These are phyloP conservation scores for Phalacrocorax carbo DNA, from an alignment of 2,113 vertebrate species.

Conservation along the genomic window DNA sequence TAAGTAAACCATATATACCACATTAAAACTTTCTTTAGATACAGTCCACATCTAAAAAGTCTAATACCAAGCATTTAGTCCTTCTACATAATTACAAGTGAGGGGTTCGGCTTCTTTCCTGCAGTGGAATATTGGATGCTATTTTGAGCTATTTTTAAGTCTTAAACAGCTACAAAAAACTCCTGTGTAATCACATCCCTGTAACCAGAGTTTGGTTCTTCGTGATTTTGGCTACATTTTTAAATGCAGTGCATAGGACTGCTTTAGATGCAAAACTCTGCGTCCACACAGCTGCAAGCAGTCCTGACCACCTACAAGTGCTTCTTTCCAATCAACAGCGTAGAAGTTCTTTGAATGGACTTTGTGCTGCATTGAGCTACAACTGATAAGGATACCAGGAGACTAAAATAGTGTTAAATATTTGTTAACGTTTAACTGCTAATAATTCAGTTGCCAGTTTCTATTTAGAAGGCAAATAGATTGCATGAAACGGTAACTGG, in stretches of 20 bases:
- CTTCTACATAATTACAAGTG: not conserved
- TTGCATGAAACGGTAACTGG: not conserved
- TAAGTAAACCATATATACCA: not conserved
- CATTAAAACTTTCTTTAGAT: not conserved
- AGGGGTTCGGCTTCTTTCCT: not conserved
- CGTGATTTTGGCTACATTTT: not conserved
- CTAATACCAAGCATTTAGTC: not conserved
- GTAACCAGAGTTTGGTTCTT: not conserved
- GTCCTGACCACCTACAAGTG: too few species aligned
- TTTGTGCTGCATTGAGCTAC: not conserved
- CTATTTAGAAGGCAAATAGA: not conserved
- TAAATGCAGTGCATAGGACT: not conserved
- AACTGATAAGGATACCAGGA: not conserved
- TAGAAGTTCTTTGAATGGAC: not conserved
- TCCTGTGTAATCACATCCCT: too few species aligned
- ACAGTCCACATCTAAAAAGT: not conserved
- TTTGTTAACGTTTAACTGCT: conserved; percentile 33
- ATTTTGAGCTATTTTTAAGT: not conserved
- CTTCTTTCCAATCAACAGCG: not conserved
- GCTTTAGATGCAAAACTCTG: not conserved
- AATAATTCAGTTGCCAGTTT: not conserved
- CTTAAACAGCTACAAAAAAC: not conserved
- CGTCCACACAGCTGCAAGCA: not conserved
- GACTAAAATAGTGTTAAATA: not conserved
- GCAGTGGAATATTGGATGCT: accelerated